Percentiles rank a stretch among this genome's conserved stretches.
phyloP scores from a whole-genome alignment of 2,888 invertebrate species.

The Cheilosia grossa region DNA sequence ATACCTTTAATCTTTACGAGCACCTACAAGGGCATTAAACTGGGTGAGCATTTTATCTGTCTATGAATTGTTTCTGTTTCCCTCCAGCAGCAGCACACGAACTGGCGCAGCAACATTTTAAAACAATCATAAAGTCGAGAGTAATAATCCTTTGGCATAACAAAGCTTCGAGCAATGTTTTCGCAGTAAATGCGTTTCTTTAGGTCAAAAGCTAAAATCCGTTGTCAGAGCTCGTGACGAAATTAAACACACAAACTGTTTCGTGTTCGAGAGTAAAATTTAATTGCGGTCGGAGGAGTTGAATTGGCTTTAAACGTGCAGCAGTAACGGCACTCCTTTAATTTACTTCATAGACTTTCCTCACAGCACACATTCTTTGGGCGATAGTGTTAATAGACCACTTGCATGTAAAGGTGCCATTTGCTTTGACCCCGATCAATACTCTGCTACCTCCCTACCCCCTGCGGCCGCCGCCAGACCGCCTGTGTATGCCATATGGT shows the following conservation, averaged over 20 bases:
- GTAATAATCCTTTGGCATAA: constrained; percentile 29
- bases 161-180: constrained; percentile 6
- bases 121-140: constrained; percentile 37
- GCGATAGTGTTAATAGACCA: constrained; percentile 56
- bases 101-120: constrained; percentile 18
- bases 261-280: constrained; percentile 54
- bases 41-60: constrained; percentile 23
- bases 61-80: not conserved
- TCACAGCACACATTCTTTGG: constrained; percentile 31
- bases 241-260: constrained; percentile 37
- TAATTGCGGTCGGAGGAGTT: constrained; percentile 55
- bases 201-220: constrained; percentile 21
- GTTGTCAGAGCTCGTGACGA: constrained; percentile 26
- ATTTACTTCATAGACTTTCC: constrained; percentile 34
- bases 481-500: constrained; percentile 4
- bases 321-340: constrained; percentile 56
- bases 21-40: constrained; percentile 23
- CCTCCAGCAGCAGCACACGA: not conserved
- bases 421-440: constrained; percentile 67
- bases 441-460: constrained; percentile 2
- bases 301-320: constrained; percentile 49
- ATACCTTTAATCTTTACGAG: constrained; percentile 45
- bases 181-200: constrained; percentile 3
- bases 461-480: too few species aligned
- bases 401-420: constrained; percentile 69